Evolutionary conservation across 2,797 vertebrate genomes (phyloP), one percentile per base, ranked within the genome.

Genomic region (Clamator glandarius): DNA sequence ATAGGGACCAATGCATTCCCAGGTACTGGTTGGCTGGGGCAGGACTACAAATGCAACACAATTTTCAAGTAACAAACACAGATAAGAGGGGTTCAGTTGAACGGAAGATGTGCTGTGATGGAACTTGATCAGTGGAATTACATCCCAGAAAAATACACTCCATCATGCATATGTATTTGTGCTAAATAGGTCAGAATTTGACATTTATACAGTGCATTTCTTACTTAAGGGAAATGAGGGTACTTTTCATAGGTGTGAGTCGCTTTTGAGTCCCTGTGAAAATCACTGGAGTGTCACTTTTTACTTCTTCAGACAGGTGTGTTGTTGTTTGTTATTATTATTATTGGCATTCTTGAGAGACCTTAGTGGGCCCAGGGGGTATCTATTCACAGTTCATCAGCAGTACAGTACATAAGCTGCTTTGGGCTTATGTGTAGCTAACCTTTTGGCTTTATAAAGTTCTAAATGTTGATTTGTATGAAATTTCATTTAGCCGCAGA

Each of bases 381-480:
- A 29, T 11, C 76, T 62, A 0, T 69, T 88, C 90, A 73, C 80
- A 35, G 86, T 82, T 42, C 67, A 80, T 74, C 92, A 73, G 62
- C 24, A 81, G 55, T n/a, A 67, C 76, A 44, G 59, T 4, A 2
- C 36, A 6, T 92, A 67, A 94, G 91, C 92, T 82, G 91, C 93
- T 96, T 79, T 50, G 26, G 51, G 82, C 74, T 88, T 67, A 31
- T 7, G 2, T 70, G 52, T 87, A 67, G 63, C 23, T 88, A 89
- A 92, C 88, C 94, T 95, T 89, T 81, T 74, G 80, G 48, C 77
- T 95, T 64, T 67, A 29, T 84, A 8, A 70, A 84, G 82, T 93
- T 90, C 59, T 46, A 25, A 69, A 92, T 48, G 84, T 62, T 93
- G 92, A 86, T 96, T 92, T 91, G 52, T 67, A 84, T 88, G 83